Conservation (phyloP, 1,140 invertebrate species). For the Lucilia cuprina region DNA sequence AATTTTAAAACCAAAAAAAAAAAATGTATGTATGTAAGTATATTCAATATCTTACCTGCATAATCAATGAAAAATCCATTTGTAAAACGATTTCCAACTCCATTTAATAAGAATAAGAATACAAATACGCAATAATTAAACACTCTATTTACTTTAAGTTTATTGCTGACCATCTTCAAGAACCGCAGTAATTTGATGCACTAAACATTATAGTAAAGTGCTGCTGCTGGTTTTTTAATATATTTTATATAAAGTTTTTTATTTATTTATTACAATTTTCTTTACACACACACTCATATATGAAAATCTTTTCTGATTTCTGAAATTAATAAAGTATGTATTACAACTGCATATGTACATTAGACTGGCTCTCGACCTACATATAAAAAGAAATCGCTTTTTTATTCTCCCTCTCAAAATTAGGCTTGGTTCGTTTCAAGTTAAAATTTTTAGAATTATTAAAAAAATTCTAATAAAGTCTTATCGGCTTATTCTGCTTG, state of each 20-base stretch:
- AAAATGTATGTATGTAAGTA: no score
- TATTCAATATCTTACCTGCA: slow-evolving; percentile 27
- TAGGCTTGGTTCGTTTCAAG: no score
- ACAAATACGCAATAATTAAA: not conserved
- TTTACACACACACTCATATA: not conserved
- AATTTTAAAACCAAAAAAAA: no score
- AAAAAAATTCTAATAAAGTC: no score
- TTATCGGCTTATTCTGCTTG: no score
- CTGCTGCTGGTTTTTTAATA: not conserved
- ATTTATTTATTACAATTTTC: not conserved
- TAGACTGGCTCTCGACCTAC: no score
- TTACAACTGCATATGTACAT: no score
- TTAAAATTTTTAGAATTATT: no score
- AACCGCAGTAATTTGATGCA: not conserved
- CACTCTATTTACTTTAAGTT: not conserved
- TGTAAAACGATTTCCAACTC: not conserved
- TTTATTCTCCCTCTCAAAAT: no score
- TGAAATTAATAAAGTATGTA: no score
- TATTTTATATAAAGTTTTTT: no score
- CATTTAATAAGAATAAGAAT: not conserved
- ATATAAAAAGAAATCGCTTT: no score
- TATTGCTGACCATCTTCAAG: slow-evolving; percentile 25
- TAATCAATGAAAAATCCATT: slow-evolving; percentile 33
- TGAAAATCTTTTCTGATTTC: not conserved
- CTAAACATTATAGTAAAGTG: not conserved